Conservation (phyloP, 2,113 vertebrate species). For the Tetraodon nigroviridis region DNA sequence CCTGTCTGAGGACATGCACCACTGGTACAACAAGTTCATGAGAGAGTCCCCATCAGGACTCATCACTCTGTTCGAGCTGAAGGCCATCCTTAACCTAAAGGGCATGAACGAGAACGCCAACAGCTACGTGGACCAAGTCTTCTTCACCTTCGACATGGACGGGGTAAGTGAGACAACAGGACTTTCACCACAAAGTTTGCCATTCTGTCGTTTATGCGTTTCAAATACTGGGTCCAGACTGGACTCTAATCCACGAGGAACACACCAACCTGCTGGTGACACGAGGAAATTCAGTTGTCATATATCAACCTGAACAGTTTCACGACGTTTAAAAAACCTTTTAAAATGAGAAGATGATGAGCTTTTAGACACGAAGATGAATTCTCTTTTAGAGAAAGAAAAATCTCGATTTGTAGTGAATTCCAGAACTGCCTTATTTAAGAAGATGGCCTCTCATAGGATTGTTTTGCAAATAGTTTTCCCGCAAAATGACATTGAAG, state of each 20-base stretch:
- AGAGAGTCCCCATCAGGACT: slow-evolving; percentile 78
- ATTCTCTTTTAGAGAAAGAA: too few relatives aligned
- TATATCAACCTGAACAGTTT: too few relatives aligned
- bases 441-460: too few relatives aligned
- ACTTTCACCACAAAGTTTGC: background rate
- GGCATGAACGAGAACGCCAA: slow-evolving; percentile 77
- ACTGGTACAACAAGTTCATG: slow-evolving; percentile 86
- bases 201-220: background rate
- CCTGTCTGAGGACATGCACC: slow-evolving; percentile 75
- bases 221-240: too few relatives aligned
- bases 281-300: too few relatives aligned
- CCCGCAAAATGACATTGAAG: too few relatives aligned
- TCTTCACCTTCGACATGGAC: slow-evolving; percentile 82
- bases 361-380: too few relatives aligned
- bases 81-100: slow-evolving; percentile 77
- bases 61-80: slow-evolving; percentile 84
- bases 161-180: slow-evolving; percentile 69
- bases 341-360: too few relatives aligned
- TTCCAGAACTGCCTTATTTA: too few relatives aligned
- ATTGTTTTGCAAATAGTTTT: too few relatives aligned
- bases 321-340: too few relatives aligned
- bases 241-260: background rate
- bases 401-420: too few relatives aligned
- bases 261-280: background rate
- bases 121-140: slow-evolving; percentile 80